Evolutionary conservation across 2,113 vertebrate genomes (phyloP), one percentile per base, ranked within the genome.

Genomic region (Austrofundulus limnaeus): DNA sequence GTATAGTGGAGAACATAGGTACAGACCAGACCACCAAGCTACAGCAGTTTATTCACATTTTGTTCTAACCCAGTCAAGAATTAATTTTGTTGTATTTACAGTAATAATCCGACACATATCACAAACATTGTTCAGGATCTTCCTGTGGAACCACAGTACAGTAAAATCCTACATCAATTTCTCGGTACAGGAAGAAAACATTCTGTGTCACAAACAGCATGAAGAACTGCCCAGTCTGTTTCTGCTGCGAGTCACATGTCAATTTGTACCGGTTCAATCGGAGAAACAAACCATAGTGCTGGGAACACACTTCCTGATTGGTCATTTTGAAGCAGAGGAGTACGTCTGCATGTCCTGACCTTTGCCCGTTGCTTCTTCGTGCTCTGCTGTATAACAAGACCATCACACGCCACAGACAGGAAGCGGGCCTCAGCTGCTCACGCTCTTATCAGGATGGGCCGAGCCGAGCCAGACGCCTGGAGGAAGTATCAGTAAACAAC

Each of bases 401-500:
- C 77, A 81, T 80, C 72, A 67, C 80, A 57, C 68, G 24, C 75
- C 61, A 78, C 50, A 62, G 50, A 71, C 69, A 67, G 82, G 78
- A 85, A 82, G 80, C 80, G 63, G 86, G 84, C 61, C 85, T 79
- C 84, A 77, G 85, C 85, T 86, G 81, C 79, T 76, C 59, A 16
- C 70, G 0, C 66, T 82, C 88, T 66, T 66, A 78, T 80, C 83
- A 76, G 76, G 51, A 72, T 59, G 76, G 69, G 65, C 79, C 69
- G 64, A 2, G 63, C 41, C 52, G 66, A 85, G 72, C 19, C 59
- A 80, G 78, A 78, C 64, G 84, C 87, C 76, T 84, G 23, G 1
- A 88, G 82, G 79, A 85, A 80, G 77, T 78, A 84, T 85, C 82
- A 79, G 81, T 85, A 85, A 89, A 89, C 87, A 88, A 78, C 70